Evolutionary conservation across 2,797 vertebrate genomes (phyloP), one percentile per base, ranked within the genome.

Genomic region (Megaceryle alcyon): DNA sequence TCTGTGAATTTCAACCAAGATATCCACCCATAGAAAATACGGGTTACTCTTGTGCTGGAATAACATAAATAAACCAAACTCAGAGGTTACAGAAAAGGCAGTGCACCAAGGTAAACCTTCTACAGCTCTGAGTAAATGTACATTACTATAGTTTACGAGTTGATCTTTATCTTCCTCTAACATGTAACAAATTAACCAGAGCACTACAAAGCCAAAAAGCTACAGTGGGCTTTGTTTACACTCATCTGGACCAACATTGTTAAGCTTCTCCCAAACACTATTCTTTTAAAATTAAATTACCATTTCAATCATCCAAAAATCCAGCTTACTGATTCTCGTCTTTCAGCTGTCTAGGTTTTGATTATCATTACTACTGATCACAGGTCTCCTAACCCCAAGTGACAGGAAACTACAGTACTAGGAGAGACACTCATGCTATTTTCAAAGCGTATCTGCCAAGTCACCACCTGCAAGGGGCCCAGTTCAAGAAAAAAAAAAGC

Each of bases 1-100:
- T 44, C 23, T 60, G 21, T 84, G 82, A 80, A 73, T 93, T 84
- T 77, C 88, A 97, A 93, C 66, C 49, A 86, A 35, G 43, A 28
- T 35, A 51, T 35, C 29, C 37, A 64, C 41, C 39, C 48, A 54
- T n/a, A 90, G 53, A 72, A 97, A 88, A 92, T 14, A 35, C 0
- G 14, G 8, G 43, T 44, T 69, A 51, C 37, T 86, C 66, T 66
- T 28, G 4, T 23, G 19, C 14, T 46, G 0, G 3, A 83, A 66
- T 9, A 53, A 53, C 19, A 65, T 20, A 43, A 82, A 46, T 21
- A 48, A 41, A 61, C 7, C 44, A 41, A 61, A 73, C 17, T 35
- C 44, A 46, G 22, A 72, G 9, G 35, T 59, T 69, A 71, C 43
- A 64, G 23, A 56, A 59, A 80, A 75, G 20, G 21, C 43, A 83